These are phyloP conservation scores for Butastur rufipennis DNA, from an alignment of 2,113 vertebrate genomes.

Conservation along the genomic window DNA sequence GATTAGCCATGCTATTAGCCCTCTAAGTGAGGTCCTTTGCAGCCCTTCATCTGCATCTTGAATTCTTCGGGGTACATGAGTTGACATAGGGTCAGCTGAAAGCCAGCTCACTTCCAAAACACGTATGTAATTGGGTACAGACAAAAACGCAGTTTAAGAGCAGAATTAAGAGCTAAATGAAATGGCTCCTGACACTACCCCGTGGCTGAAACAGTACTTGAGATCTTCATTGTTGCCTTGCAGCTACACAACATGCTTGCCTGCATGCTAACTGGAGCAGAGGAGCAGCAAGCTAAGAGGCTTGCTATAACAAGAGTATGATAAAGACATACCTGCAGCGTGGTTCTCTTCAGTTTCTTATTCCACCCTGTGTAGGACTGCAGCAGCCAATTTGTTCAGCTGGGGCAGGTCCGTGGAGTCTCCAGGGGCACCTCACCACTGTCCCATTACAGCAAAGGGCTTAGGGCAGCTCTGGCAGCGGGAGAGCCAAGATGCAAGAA, in stretches of 20 bases:
- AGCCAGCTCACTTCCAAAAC: neutral
- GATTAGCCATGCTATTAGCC: neutral
- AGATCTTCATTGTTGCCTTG: neutral
- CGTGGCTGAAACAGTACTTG: neutral
- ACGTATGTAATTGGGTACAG: neutral
- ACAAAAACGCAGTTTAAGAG: neutral
- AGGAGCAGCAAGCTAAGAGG: neutral
- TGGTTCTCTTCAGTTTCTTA: neutral
- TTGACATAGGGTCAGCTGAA: neutral
- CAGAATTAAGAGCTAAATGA: neutral
- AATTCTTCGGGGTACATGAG: neutral
- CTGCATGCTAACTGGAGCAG: accelerated
- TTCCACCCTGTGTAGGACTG: too few species aligned
- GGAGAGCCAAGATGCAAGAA: neutral
- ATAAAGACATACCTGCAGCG: neutral
- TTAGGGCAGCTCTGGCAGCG: neutral
- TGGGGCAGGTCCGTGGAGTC: neutral
- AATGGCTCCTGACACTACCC: neutral
- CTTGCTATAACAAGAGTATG: too few species aligned
- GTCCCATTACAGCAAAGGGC: neutral
- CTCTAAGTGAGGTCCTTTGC: neutral
- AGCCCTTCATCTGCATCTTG: neutral
- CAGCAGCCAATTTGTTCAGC: neutral
- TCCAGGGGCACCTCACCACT: neutral
- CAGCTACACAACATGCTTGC: neutral